Base-by-base conservation (phyloP, 2,797 vertebrate species). In the Pipistrellus pygmaeus region DNA sequence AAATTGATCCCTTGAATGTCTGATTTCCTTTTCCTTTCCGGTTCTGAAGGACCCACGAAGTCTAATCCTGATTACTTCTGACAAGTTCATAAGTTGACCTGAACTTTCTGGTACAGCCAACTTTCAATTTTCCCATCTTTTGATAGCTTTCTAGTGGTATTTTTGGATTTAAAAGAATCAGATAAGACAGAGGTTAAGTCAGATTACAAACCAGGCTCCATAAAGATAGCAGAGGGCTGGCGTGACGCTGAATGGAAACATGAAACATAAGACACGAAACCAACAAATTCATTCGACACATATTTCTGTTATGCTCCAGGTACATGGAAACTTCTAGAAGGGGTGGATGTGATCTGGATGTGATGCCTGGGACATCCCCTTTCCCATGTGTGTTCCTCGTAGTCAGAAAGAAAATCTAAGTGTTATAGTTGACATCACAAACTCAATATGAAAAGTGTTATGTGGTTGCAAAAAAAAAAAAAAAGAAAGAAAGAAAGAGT, bases 71-170 rank as follows among this genome's bases (percentile, higher is more conserved):
- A 88, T 93, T 91, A 78, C 60, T 94, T 90, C 77, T 94, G 91
- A 96, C 91, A 94, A 73, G 88, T 94, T 96, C 89, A 95, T 51
- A 97, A 95, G 68, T 90, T 72, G 91, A 91, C 66, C 14, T 72
- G 35, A 91, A 90, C 86, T 95, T 96, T 69, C 64, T 32, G 48
- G 23, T 87, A 48, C 8, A 86, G 71, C 44, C 88, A 83, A 25
- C 75, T 93, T 91, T 88, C 35, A 25, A 4, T 86, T 91, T 89
- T 87, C 38, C 44, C 44, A 23, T 66, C 80, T 57, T 76, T 89
- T 66, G 73, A 73, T 18, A 32, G 41, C 78, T 92, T 91, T 51
- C 91, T 85, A 21, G 69, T 64, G 64, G 76, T 80, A 41, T 27
- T 64, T 96, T 91, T 55, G 81, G 38, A 82, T 80, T 78, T 1